Evolutionary conservation across 2,113 vertebrate species (phyloP), one percentile per base, ranked within the genome.

Genomic region (Callocephalon fimbriatum): DNA sequence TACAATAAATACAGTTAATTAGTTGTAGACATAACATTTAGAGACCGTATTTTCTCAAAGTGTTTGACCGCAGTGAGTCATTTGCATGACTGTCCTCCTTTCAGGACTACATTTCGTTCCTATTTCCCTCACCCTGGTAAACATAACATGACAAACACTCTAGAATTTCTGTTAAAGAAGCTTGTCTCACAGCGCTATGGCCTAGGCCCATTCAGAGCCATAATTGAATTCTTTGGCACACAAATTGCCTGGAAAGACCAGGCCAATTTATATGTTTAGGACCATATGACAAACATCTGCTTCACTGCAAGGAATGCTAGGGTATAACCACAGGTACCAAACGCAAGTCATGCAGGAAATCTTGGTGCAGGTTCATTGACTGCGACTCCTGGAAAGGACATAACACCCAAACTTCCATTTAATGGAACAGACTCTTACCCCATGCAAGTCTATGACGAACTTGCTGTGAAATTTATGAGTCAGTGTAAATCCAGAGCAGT

Each of bases 1-100:
- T 63, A 71, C n/a, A 83, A 95, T 81, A 96, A 92, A 92, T 77
- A 91, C 51, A 89, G 68, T 71, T 94, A 93, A 93, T 94, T 96
- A 89, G 50, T 71, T 81, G 91, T 81, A 96, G 89, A 95, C 91
- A 75, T 67, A 95, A 94, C 86, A 94, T 80, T 91, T 77, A 94
- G 59, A 86, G 65, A 71, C 45, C 26, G 0, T 84, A 86, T 91
- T 88, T 95, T 94, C 80, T 84, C 76, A 7, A 86, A 95, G 83
- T 63, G 75, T 86, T 94, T 92, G 91, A 84, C 37, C 81, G 91
- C 65, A 71, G 32, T 19, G 73, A 92, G 76, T 96, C 86, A 84
- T 86, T 80, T 80, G 26, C 86, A 89, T 8, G 86, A 86, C 76
- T 92, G 73, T 44, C 88, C 68, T 83, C 79, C 56, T 91, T 81